Evolutionary conservation across 2,888 invertebrate species (phyloP), one percentile per base, ranked within the genome.

Genomic region (Lacanobia wlatinum): DNA sequence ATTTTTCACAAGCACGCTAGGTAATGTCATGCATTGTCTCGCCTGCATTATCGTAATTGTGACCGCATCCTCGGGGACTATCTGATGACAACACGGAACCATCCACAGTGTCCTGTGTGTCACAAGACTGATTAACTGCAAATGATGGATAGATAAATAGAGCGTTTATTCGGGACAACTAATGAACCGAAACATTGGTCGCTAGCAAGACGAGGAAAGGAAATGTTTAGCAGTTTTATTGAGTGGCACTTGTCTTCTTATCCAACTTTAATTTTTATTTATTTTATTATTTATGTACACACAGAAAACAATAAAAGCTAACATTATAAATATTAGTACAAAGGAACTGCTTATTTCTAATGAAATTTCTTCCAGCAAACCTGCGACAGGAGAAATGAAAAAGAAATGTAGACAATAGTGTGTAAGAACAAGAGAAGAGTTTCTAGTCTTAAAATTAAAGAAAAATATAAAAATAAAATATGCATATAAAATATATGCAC

Each of bases 1-100:
- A 73, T 66, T 84, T 78, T 73, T 78, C 70, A 64, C 67, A 70
- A 43, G 18, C 53, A 43, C 46, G 70, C 55, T 38, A 67, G 55
- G 64, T 66, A 61, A 52, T 74, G 73, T 69, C 71, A 75, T 56
- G 46, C 55, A 78, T 78, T 82, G 85, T 84, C 82, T 65, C 9
- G 58, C 58, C 63, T 87, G 82, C 84, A 88, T 92, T 93, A 92
- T 87, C 84, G 90, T 93, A 92, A 94, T 93, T 92, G 92, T 89
- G 81, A 76, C 73, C 78, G 84, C 85, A 87, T 88, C 91, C 90
- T 87, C 67, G 65, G 91, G 90, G 90, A 91, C 83, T 76, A 84
- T 87, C 78, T 70, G 79, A 73, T 82, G 73, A 69, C 58, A 16
- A 56, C 28, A 56, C 59, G 78, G 80, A 74, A 70, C 61, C 34